Evolutionary conservation across 2,888 invertebrate genomes (phyloP), one percentile per base, ranked within the genome.

Genomic region (Pseudococcus viburni): DNA sequence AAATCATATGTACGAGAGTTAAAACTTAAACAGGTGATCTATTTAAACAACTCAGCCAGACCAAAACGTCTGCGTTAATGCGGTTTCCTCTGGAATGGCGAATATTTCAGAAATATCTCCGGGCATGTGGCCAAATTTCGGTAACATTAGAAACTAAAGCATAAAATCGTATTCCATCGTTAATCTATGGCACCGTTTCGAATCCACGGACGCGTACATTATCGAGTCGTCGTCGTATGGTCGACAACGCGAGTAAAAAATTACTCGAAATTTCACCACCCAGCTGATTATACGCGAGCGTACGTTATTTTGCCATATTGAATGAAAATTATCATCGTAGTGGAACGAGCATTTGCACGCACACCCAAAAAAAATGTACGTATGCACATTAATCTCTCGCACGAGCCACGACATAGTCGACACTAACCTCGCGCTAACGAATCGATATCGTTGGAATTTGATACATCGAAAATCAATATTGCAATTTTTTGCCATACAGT

Each of bases 101-200:
- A 85, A 39, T 51, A 85, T 85, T 85, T 55, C 85, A 85, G 85
- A 85, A 85, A 85, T 85, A 85, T 85, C 85, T 85, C 48, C 55
- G 85, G 85, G 85, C 85, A 33, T 4, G 7, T 3, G 33, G 85
- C 85, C 85, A 85, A 85, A 48, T 85, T 77, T 42, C 33, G 42
- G 77, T 77, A 77, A 77, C 77, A 42, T 77, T 77, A 77, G 77
- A 77, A 77, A 77, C 77, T 77, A 77, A 77, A 77, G 77, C 77
- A 77, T 77, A 77, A 77, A 77, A 77, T 77, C 77, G 77, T 77
- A 42, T 77, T 77, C 77, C 77, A 77, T 77, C 77, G 77, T 77
- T 77, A 77, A 77, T 77, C 77, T 77, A 77, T 77, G 42, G 42
- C 77, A 77, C 77, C 33, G 77, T 77, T 77, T 77, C 77, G 42